phyloP scores from a whole-genome alignment of 2,113 vertebrate species.

The Lethenteron camtschaticum region DNA sequence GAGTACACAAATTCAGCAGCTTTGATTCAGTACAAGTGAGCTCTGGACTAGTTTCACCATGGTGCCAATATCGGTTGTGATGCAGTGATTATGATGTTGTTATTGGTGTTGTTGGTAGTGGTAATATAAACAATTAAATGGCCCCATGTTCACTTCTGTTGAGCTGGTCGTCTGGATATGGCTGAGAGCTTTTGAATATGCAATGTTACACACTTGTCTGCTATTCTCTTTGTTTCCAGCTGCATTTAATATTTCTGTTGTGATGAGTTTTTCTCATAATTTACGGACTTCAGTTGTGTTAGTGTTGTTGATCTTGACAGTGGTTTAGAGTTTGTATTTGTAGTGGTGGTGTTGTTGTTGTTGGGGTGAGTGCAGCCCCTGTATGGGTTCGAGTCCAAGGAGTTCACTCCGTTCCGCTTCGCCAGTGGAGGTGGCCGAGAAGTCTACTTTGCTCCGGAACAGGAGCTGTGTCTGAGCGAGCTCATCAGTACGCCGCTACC shows the following conservation, averaged over 20 bases:
- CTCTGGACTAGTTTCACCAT: too few species aligned
- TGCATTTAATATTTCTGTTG: neutral
- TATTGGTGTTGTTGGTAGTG: too few species aligned
- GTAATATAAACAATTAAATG: too few species aligned
- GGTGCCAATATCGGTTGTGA: too few species aligned
- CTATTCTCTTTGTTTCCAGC: neutral
- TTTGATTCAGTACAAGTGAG: too few species aligned
- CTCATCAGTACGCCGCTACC: slow-evolving; percentile 76
- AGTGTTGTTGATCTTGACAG: too few species aligned
- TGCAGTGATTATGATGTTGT: too few species aligned
- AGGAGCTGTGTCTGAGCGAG: slow-evolving; percentile 64
- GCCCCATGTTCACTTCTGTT: too few species aligned
- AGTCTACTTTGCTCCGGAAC: slow-evolving; percentile 70
- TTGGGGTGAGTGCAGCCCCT: slow-evolving; percentile 30
- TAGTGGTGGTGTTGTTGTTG: neutral
- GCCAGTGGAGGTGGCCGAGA: slow-evolving; percentile 69
- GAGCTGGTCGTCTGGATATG: neutral
- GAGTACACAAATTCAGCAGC: too few species aligned
- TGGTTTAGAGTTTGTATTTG: too few species aligned
- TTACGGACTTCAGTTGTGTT: too few species aligned
- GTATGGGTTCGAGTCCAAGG: slow-evolving; percentile 63
- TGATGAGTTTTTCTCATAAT: neutral
- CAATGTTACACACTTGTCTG: neutral
- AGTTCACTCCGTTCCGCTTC: slow-evolving; percentile 71
- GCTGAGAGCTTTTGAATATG: neutral